These are phyloP conservation scores for Sericinus montela DNA, from an alignment of 2,888 invertebrate species.

Conservation along the genomic window DNA sequence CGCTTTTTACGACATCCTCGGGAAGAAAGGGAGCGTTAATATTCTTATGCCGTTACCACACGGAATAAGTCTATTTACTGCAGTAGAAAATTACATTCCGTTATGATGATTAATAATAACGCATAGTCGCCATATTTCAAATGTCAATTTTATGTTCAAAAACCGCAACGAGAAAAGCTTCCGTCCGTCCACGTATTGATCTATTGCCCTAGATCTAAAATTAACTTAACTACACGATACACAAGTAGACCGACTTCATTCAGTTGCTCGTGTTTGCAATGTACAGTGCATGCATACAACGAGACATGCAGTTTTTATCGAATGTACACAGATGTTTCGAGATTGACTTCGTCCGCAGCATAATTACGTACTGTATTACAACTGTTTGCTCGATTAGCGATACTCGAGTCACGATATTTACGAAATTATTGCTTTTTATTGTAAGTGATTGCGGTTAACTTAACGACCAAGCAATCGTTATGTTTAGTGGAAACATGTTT, in stretches of 20 bases:
- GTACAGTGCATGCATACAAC: neutral
- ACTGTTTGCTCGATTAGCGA: neutral
- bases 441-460: constrained; percentile 2
- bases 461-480: neutral
- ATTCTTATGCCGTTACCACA: too few species aligned
- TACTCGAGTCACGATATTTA: constrained; percentile 2
- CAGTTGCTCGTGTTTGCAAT: constrained; percentile 1
- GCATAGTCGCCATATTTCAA: too few species aligned
- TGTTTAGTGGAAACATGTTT: too few species aligned
- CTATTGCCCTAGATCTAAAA: constrained; percentile 4
- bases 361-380: constrained; percentile 1
- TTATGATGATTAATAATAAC: too few species aligned
- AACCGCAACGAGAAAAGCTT: neutral
- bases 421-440: constrained; percentile 6
- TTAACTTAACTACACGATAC: neutral
- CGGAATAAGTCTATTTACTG: too few species aligned
- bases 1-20: too few species aligned
- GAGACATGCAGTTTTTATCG: constrained; percentile 1
- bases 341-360: neutral
- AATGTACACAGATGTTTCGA: constrained; percentile 4
- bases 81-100: too few species aligned
- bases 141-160: neutral
- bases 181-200: neutral
- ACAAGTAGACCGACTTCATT: constrained; percentile 1
- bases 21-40: too few species aligned